Evolutionary conservation across 2,113 vertebrate species (phyloP).

Genomic region (Centropus unirufus): DNA sequence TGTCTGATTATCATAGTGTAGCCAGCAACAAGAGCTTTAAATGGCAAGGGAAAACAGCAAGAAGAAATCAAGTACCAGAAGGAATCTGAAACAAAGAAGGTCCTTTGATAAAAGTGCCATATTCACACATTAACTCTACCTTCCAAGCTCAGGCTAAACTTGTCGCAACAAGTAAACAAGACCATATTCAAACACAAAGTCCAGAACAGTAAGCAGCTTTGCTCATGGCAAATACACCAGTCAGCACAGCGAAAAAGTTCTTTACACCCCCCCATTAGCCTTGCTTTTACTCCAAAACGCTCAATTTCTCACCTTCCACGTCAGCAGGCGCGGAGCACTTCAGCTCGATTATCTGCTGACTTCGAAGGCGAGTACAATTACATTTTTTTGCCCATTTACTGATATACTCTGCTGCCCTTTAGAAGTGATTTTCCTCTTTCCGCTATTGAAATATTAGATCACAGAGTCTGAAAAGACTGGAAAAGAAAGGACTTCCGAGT

Average conservation of each 20-base stretch:
- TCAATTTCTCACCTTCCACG: not conserved
- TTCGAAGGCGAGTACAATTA: not conserved
- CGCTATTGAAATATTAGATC: not conserved
- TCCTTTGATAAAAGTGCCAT: not conserved
- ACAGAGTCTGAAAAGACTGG: not conserved
- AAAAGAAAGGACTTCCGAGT: not conserved
- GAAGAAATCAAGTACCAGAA: not conserved
- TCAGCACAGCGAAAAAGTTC: not conserved
- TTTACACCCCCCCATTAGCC: not conserved
- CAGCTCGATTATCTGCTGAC: not conserved
- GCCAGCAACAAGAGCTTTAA: not conserved
- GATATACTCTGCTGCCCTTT: not conserved
- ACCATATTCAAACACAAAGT: not conserved
- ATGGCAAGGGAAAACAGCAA: not conserved
- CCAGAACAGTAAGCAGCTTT: not conserved
- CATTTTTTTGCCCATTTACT: not conserved
- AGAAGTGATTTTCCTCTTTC: not conserved
- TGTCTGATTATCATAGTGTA: not conserved
- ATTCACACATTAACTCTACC: not conserved
- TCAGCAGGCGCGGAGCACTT: not conserved
- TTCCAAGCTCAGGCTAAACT: not conserved
- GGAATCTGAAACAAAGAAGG: not conserved
- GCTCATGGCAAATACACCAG: not conserved
- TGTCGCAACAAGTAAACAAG: rapidly evolving
- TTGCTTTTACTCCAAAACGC: not conserved